Evolutionary conservation across 2,797 vertebrate species (phyloP), one percentile per base, ranked within the genome.

Genomic region (Coregonus suidteri): DNA sequence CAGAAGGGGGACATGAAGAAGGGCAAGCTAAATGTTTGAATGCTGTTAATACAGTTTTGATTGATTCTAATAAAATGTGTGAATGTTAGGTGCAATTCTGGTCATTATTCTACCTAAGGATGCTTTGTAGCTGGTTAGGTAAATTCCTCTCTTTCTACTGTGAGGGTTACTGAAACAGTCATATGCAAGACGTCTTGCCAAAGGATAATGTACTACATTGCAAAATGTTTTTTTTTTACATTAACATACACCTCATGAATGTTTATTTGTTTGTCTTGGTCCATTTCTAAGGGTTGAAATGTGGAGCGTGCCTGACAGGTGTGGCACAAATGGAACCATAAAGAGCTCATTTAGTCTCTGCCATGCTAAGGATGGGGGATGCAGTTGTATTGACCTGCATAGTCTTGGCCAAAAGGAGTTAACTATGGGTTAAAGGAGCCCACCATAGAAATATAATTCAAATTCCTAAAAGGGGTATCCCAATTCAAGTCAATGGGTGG

Each of bases 1-100:
- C 93, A 95, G 89, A 95, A 94, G 79, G 93, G 89, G 35, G 95
- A 95, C 77, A 93, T 91, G 91, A 95, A 93, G 86, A 94, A 93
- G 78, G 94, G 94, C 73, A 95, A 35, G 16, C 72, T 41, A 37
- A 16, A 25, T 53, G 18, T 53, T 74, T 64, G 31, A 59, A 56
- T 59, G 16, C 16, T 74, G 16, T 37, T 37, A 41, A 18, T 62
- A 7, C 18, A 68, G 72, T 69, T 76, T 59, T 41, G 41, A 51
- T 9, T 75, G 52, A 56, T 64, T 75, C 70, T 73, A 74, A 84
- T 85, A 78, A 79, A 76, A 11, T 4, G 25, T 51, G 65, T 73
- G 14, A 73, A 73, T 76, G n/a, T 77, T 30, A 51, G 70, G 3
- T 75, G 64, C 37, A 71, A 56, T 59, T 62, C 9, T 65, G n/a